Percentiles rank a stretch among this genome's conserved stretches.
phyloP scores from a whole-genome alignment of 1,140 invertebrate species.

The Papilio polyxenes region DNA sequence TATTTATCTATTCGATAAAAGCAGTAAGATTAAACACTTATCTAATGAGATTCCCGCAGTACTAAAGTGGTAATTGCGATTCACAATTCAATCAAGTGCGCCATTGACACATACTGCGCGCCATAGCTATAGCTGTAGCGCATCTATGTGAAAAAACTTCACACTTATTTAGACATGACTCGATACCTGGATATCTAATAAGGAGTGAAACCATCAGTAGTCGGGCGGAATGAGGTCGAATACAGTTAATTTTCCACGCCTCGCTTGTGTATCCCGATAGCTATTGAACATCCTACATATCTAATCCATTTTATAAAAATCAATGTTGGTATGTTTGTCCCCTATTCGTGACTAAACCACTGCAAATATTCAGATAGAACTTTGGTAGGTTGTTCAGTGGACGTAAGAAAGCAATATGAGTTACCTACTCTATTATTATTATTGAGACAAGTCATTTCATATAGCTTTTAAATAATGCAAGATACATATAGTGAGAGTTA shows the following conservation, averaged over 20 bases:
- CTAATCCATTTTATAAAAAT: neutral
- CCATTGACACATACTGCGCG: neutral
- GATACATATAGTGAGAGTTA: neutral
- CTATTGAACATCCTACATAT: neutral
- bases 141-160: slow-evolving; percentile 2
- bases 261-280: neutral
- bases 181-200: slow-evolving; percentile 23
- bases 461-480: neutral
- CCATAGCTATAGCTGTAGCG: neutral
- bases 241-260: slow-evolving; percentile 14
- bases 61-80: neutral
- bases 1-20: no score
- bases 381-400: no score
- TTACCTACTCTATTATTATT: no score
- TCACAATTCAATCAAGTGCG: neutral
- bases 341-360: no score
- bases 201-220: slow-evolving; percentile 22
- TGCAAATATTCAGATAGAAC: no score
- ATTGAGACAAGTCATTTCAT: no score
- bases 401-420: no score
- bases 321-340: no score
- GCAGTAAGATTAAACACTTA: neutral
- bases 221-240: neutral
- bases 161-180: slow-evolving; percentile 19
- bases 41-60: neutral